Evolutionary conservation across 2,888 invertebrate genomes (phyloP), one percentile per base, ranked within the genome.

Genomic region (Seira sanloemensis): DNA sequence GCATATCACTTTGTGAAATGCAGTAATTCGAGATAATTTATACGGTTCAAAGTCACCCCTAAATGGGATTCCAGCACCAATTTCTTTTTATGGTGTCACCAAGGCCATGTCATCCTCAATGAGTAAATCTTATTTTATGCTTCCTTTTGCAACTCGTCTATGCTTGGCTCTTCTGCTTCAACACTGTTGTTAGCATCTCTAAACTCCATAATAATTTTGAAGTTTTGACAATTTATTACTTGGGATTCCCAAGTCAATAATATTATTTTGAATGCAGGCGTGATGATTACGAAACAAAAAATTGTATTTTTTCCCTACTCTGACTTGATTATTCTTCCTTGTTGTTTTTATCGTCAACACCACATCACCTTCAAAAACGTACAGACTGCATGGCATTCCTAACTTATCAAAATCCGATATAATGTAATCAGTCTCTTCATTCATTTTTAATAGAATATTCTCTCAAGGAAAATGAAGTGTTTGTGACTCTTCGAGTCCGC

Each of bases 31-130:
- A 37, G 37, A 37, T 37, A 37, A 12, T 37, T 37, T 9, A 37
- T 37, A 37, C 37, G n/a, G n/a, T n/a, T n/a, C n/a, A n/a, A n/a
- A n/a, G n/a, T n/a, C n/a, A n/a, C n/a, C n/a, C n/a, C n/a, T n/a
- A n/a, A 37, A 37, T 37, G 12, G 12, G 12, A 9, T 37, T 37
- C 12, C 12, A 5, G 12, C 7, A 37, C 37, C 21, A n/a, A 27
- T 58, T 62, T 37, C 62, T 62, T 68, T 76, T 76, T 77, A 77
- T 67, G 67, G 66, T 68, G 68, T 46, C 68, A 77, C 19, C 54
- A 67, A 77, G 77, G 67, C 68, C 54, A 68, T 25, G 12, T 12
- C 37, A 37, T 9, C 37, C 37, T 37, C 7, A 37, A 37, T 37
- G 37, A 37, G 5, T 37, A 12, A 37, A 37, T 37, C 5, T 12